Evolutionary conservation across 2,113 vertebrate genomes (phyloP), one percentile per base, ranked within the genome.

Genomic region (Marmota flaviventris): DNA sequence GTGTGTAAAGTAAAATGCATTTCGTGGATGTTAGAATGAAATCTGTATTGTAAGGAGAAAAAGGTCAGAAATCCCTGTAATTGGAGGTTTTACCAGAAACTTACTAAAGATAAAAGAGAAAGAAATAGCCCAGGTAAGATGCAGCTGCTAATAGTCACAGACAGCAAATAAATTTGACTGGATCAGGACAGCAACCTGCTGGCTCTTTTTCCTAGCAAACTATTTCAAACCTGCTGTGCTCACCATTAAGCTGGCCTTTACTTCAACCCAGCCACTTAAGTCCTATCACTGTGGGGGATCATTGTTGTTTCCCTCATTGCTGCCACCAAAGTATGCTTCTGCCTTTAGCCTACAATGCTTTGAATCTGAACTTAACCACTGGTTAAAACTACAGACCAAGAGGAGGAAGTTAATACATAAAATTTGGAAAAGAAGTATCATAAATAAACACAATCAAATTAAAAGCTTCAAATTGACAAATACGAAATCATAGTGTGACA

Each of bases 161-260:
- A 94, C 32, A 94, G 95, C 87, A 97, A 94, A 96, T 95, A 84
- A 90, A 97, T 96, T 92, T 95, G 85, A 96, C 86, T 93, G 72
- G 53, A 97, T 94, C 81, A 93, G 83, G 77, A 94, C 18, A 97
- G 70, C 20, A 94, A 89, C 96, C 79, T 73, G 86, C 95, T 96
- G 92, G 51, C 53, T 90, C 89, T 53, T 73, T 95, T 94, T 89
- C 76, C 72, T 72, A 84, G 93, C 39, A 94, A 96, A 95, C 89
- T 95, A 92, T 88, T 97, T 97, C 92, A 67, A 61, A 42, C 86
- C 72, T 48, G 53, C 95, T 95, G 61, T 95, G 86, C 51, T 84
- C 8, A 34, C 85, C 94, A 93, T 86, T 90, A 94, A 72, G 42
- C 81, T 96, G 84, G 89, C 86, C 93, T 97, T 93, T 85, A 77